These are phyloP conservation scores for Bugulina stolonifera DNA, from an alignment of 2,888 invertebrate genomes.

Conservation along the genomic window DNA sequence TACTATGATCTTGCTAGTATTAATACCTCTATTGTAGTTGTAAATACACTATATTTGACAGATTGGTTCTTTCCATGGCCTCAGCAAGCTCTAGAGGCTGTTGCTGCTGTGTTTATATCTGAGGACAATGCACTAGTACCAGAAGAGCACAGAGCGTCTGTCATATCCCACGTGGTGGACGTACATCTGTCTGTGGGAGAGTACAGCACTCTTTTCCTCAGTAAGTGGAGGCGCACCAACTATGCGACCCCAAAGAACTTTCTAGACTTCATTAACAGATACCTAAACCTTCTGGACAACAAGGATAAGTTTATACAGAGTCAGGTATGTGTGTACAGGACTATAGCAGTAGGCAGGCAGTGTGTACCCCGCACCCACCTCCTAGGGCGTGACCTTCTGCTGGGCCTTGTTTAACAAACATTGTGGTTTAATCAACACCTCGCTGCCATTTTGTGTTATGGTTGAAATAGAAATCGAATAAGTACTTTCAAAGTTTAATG, in stretches of 20 bases:
- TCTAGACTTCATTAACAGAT: conserved; percentile 29
- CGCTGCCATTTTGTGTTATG: too few species aligned
- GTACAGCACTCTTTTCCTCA: conserved; percentile 26
- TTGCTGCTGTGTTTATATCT: conserved; percentile 28
- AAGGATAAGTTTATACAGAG: conserved; percentile 28
- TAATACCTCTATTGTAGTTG: too few species aligned
- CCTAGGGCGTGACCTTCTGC: too few species aligned
- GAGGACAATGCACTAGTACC: conserved; percentile 27
- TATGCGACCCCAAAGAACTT: conserved; percentile 30
- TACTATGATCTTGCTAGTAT: too few species aligned
- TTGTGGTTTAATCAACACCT: too few species aligned
- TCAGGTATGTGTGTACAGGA: conserved; percentile 23
- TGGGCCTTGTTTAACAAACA: too few species aligned
- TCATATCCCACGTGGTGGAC: conserved; percentile 29
- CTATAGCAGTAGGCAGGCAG: too few species aligned
- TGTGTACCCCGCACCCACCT: too few species aligned
- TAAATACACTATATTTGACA: not conserved
- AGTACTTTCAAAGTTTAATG: too few species aligned
- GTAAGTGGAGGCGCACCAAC: conserved; percentile 28
- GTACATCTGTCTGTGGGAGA: conserved; percentile 29
- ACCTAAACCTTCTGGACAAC: conserved; percentile 26
- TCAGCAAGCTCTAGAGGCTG: conserved; percentile 29
- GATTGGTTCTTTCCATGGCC: conserved; percentile 29
- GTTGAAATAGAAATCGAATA: too few species aligned
- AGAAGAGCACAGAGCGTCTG: conserved; percentile 18